Evolutionary conservation across 2,113 vertebrate species (phyloP), one percentile per base, ranked within the genome.

Genomic region (Pseudorasbora parva): DNA sequence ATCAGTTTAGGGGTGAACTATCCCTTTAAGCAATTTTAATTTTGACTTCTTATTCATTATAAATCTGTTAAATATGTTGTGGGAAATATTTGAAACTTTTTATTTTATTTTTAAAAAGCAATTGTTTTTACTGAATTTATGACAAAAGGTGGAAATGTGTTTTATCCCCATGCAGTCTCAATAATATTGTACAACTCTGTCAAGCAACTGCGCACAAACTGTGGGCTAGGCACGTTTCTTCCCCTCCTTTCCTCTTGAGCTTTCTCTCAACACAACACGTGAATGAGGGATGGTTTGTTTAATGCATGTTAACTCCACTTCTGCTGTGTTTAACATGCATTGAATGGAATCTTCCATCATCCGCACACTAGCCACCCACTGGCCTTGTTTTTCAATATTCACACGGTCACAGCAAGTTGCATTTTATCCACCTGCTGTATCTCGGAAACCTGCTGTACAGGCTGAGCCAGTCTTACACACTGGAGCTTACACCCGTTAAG

Each of bases 211-310:
- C 41, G 86, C 82, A 84, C 86, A 41, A 68, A 41, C 66, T 41
- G 33, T 69, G 2, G 91, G 92, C 87, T 88, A 84, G 88, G 56
- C 82, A 27, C 33, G 85, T 57, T 84, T 81, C 83, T 87, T 81
- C 78, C 33, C 59, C 79, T 81, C 73, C 56, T 37, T 56, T 76
- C 19, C 9, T 11, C 25, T 49, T 54, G 15, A 21, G 47, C 72
- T 33, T 17, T 54, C 8, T 54, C 72, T 30, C 47, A 19, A 17
- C 54, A 75, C 17, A 54, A 10, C 64, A 54, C 43, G 30, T 27
- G 45, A 25, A 74, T 49, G 69, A 72, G 21, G 69, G 21, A 72
- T 45, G n/a, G n/a, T 73, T 73, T 23, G 14, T 68, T 68, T 68
- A 75, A 75, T 75, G 72, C 25, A 74, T 75, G 25, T 73, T 17